These are phyloP conservation scores for Drosophila neocordata DNA, from an alignment of 1,140 invertebrate genomes.

Conservation along the genomic window DNA sequence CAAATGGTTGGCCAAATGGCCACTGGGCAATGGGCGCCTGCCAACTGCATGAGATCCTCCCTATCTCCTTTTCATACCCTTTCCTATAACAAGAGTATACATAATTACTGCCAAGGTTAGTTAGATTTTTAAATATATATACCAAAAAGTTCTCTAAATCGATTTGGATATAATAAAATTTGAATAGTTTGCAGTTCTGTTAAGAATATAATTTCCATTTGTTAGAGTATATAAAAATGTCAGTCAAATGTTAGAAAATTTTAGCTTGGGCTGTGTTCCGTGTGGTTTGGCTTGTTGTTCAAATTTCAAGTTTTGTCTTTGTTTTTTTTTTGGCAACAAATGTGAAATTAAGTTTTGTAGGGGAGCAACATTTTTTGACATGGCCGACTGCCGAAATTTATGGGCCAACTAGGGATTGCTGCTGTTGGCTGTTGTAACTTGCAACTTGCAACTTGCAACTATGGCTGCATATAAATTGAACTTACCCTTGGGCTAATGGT, in stretches of 20 bases:
- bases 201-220: neutral
- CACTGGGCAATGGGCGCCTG: slow-evolving; percentile 64
- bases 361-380: slow-evolving; percentile 44
- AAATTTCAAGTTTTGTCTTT: neutral
- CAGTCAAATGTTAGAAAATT: neutral
- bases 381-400: slow-evolving; percentile 60
- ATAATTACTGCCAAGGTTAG: no score
- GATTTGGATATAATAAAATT: no score
- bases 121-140: no score
- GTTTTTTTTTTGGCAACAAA: slow-evolving; percentile 57
- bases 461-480: slow-evolving; percentile 58
- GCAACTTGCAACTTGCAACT: slow-evolving; percentile 7
- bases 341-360: slow-evolving; percentile 56
- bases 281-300: neutral
- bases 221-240: neutral
- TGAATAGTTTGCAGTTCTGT: no score
- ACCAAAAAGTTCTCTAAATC: no score
- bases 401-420: slow-evolving; percentile 24
- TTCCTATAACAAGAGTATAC: no score
- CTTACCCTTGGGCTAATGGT: slow-evolving; percentile 23
- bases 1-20: slow-evolving; percentile 75
- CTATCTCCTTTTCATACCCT: neutral
- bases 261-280: neutral
- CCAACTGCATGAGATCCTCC: slow-evolving; percentile 59
- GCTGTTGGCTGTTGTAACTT: neutral